phyloP scores from a whole-genome alignment of 2,113 vertebrate species.

The Sorex araneus region DNA sequence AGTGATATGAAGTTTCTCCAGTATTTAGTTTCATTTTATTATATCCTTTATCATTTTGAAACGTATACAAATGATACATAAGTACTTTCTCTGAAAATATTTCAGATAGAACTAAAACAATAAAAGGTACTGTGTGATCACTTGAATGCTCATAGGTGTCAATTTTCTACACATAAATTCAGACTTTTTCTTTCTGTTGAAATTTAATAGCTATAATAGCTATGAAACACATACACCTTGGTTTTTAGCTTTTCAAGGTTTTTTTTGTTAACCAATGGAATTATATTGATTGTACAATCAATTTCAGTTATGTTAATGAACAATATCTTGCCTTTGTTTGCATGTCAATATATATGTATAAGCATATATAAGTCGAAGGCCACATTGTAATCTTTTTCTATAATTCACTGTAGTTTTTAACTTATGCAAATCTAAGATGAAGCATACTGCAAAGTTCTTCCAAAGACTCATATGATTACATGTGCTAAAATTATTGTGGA shows the following conservation, averaged over 20 bases:
- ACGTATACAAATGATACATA: neutral
- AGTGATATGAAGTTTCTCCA: conserved; percentile 24
- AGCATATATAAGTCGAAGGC: neutral
- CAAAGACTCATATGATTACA: neutral
- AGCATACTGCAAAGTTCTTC: neutral
- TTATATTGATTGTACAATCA: neutral
- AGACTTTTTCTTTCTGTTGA: neutral
- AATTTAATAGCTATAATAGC: neutral
- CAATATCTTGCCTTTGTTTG: neutral
- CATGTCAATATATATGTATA: neutral
- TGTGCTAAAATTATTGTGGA: neutral
- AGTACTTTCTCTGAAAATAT: neutral
- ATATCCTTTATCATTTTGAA: conserved; percentile 8
- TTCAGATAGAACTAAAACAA: neutral
- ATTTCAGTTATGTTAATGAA: neutral
- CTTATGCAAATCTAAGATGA: neutral
- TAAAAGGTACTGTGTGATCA: neutral
- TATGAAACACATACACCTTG: neutral
- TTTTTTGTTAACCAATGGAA: neutral
- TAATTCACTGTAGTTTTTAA: neutral
- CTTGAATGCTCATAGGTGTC: neutral
- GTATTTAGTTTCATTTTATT: conserved; percentile 42
- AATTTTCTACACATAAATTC: neutral
- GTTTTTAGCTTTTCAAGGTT: neutral
- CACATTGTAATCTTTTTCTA: neutral